Evolutionary conservation across 2,113 vertebrate genomes (phyloP).

Genomic region (Thymallus thymallus): DNA sequence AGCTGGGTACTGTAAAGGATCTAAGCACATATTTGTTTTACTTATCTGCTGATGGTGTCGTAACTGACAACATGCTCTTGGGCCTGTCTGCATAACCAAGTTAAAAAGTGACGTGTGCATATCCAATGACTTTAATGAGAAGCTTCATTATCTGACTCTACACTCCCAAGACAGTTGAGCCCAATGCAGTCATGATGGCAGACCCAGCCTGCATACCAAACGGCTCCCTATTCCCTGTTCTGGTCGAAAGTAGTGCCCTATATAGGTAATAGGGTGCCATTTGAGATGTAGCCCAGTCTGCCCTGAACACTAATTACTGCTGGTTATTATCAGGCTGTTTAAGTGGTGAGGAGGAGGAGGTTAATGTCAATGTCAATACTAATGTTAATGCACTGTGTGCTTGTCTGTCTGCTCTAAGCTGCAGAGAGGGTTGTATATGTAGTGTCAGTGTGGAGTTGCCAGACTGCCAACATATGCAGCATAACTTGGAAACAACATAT

Average conservation of each 20-base stretch:
- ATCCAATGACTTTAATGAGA: not conserved
- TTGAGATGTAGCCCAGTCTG: not conserved
- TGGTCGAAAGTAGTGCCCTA: too few relatives aligned
- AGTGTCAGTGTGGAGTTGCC: slow-evolving; percentile 10
- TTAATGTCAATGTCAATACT: slow-evolving; percentile 9
- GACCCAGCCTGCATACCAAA: too few relatives aligned
- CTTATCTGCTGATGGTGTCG: too few relatives aligned
- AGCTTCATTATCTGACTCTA: not conserved
- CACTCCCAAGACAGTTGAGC: not conserved
- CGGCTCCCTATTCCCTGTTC: too few relatives aligned
- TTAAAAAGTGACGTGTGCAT: not conserved
- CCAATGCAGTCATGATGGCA: not conserved
- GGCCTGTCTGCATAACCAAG: not conserved
- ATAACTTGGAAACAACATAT: too few relatives aligned
- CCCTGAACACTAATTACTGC: slow-evolving; percentile 34
- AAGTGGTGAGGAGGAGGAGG: slow-evolving; percentile 6
- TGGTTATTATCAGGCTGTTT: slow-evolving; percentile 29
- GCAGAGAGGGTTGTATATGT: slow-evolving; percentile 30
- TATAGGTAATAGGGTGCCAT: too few relatives aligned
- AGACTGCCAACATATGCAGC: slow-evolving; percentile 22
- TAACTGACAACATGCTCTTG: too few relatives aligned
- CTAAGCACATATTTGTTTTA: too few relatives aligned
- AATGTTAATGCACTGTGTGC: slow-evolving; percentile 34
- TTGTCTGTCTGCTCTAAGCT: slow-evolving; percentile 15
- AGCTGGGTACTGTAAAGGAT: too few relatives aligned